These are phyloP conservation scores for Novumbra hubbsi DNA, from an alignment of 2,797 vertebrate species.

Conservation along the genomic window DNA sequence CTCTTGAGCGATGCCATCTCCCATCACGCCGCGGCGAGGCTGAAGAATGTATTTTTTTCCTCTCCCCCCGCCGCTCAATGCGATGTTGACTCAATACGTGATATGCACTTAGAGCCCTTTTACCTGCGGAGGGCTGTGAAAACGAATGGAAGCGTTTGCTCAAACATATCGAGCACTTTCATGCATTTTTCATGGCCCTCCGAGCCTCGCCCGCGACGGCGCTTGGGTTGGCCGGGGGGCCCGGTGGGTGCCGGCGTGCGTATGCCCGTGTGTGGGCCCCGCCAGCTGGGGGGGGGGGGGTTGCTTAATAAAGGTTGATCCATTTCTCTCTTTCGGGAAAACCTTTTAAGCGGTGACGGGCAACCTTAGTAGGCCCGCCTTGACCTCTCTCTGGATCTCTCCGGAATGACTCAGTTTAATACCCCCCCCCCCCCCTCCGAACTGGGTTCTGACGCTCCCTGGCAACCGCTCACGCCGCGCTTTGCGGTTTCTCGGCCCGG, in stretches of 20 bases:
- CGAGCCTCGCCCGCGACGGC: slow-evolving; percentile 42
- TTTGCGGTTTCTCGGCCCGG: slow-evolving; percentile 12
- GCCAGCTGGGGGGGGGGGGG: slow-evolving; percentile 47
- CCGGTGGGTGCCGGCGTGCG: not conserved
- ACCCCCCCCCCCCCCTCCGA: slow-evolving; percentile 51
- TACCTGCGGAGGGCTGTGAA: slow-evolving; percentile 33
- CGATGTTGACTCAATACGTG: slow-evolving; percentile 32
- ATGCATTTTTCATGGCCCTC: slow-evolving; percentile 65
- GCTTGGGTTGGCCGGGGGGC: slow-evolving; percentile 31
- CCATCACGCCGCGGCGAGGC: slow-evolving; percentile 4
- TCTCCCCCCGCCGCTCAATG: not conserved
- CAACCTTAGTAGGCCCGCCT: slow-evolving; percentile 18
- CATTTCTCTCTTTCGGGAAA: slow-evolving; percentile 23
- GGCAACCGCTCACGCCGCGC: slow-evolving; percentile 47
- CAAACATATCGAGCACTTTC: slow-evolving; percentile 61
- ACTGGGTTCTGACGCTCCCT: slow-evolving; percentile 52
- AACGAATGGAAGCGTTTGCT: slow-evolving; percentile 59
- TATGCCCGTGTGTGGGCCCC: slow-evolving; percentile 39
- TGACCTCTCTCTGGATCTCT: slow-evolving; percentile 11
- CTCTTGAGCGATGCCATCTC: slow-evolving; percentile 20
- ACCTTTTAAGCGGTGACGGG: slow-evolving; percentile 59
- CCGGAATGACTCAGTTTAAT: slow-evolving; percentile 45
- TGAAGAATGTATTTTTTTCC: not conserved
- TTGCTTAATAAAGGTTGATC: slow-evolving; percentile 57
- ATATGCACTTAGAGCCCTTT: slow-evolving; percentile 37